A percentile compares a stretch with the other conserved stretches of the same genome.
Conservation (phyloP, 2,797 vertebrate genomes). For the Sciurus carolinensis region DNA sequence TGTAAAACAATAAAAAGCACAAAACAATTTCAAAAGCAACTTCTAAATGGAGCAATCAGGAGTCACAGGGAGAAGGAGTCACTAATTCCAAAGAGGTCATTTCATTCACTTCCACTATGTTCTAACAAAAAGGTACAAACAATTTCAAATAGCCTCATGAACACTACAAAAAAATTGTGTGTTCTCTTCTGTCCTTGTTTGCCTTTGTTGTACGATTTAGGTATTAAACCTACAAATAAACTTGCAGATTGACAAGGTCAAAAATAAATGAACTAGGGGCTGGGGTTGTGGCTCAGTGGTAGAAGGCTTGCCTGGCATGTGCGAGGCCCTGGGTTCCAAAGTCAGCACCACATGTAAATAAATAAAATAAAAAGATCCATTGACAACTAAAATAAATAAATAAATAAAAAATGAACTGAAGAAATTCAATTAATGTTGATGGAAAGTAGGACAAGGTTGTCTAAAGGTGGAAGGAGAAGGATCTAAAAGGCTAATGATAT, state of each 20-base stretch:
- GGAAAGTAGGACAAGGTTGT: not conserved
- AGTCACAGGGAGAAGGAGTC: not conserved
- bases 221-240: not conserved
- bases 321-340: too few species aligned
- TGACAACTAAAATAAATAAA: not conserved
- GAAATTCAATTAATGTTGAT: not conserved
- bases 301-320: too few species aligned
- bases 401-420: not conserved
- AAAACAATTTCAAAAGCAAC: conserved; percentile 1
- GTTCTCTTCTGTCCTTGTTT: not conserved
- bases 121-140: conserved; percentile 49
- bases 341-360: too few species aligned
- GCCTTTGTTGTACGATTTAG: not conserved
- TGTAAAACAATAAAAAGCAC: not conserved
- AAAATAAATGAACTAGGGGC: not conserved
- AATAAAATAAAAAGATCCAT: not conserved
- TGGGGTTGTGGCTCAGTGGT: too few species aligned
- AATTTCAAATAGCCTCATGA: not conserved
- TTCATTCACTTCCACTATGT: conserved; percentile 1
- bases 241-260: not conserved
- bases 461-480: not conserved
- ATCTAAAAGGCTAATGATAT: not conserved
- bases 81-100: not conserved
- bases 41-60: conserved; percentile 18
- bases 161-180: not conserved